Evolutionary conservation across 92 coral and sea anemone genomes (phyloP).

Genomic region (Porites cylindrica): DNA sequence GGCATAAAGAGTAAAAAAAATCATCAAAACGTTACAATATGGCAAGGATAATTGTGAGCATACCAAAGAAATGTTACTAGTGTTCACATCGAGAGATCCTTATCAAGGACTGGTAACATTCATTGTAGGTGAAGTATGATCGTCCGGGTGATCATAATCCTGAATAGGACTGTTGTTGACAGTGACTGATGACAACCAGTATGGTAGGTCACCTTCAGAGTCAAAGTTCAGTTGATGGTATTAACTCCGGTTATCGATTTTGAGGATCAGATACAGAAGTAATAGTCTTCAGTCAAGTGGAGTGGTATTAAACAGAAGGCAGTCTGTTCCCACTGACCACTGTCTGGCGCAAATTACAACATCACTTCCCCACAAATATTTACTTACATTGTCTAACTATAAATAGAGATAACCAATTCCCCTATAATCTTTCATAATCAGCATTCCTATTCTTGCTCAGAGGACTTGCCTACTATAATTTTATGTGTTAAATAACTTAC

Average conservation of each 20-base stretch:
- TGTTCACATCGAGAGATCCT: too few relatives aligned
- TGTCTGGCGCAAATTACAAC: conserved; percentile 57
- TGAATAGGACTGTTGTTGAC: not conserved
- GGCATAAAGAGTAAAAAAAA: not conserved
- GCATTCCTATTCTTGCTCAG: not conserved
- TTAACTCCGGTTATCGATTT: too few relatives aligned
- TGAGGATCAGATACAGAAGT: conserved; percentile 15
- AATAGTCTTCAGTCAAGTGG: conserved; percentile 41
- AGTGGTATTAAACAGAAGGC: conserved; percentile 56
- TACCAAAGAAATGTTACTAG: too few relatives aligned
- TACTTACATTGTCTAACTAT: not conserved
- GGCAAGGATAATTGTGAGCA: not conserved
- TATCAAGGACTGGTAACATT: too few relatives aligned
- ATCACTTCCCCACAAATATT: conserved; percentile 21
- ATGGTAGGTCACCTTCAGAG: not conserved
- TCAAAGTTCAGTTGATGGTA: not conserved
- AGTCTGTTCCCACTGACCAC: conserved; percentile 53
- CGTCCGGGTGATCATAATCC: not conserved
- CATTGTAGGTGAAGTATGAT: not conserved
- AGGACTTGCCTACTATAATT: too few relatives aligned
- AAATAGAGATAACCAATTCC: not conserved
- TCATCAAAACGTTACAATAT: too few relatives aligned
- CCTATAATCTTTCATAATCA: not conserved
- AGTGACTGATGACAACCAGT: not conserved
- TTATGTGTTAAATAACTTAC: conserved; percentile 53